A percentile compares a stretch with the other conserved stretches of the same genome.
Evolutionary conservation across 1,140 invertebrate genomes (phyloP).

Genomic region (Phocides pigmalion): DNA sequence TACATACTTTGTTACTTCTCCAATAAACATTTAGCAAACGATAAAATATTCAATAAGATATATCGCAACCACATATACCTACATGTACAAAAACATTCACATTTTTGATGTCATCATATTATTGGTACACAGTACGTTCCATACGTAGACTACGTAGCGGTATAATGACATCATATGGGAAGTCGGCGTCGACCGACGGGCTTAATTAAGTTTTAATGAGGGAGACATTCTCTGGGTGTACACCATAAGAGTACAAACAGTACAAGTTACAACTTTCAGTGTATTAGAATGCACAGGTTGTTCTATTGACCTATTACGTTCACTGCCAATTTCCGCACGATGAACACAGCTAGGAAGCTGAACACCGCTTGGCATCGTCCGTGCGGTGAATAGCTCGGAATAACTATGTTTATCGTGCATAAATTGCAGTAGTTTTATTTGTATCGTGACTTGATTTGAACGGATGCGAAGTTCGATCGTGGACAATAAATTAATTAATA

Average conservation of each 20-base stretch:
- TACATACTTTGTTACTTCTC: too few species aligned
- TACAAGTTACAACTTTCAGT: slow-evolving; percentile 1
- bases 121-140: background rate
- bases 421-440: slow-evolving; percentile 22
- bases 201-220: slow-evolving; percentile 48
- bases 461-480: background rate
- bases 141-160: slow-evolving; percentile 9
- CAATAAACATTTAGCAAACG: too few species aligned
- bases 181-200: slow-evolving; percentile 17
- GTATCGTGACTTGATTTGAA: slow-evolving; percentile 12
- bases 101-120: background rate
- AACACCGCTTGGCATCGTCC: background rate
- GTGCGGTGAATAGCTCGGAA: slow-evolving; percentile 28
- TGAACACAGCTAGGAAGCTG: slow-evolving; percentile 24
- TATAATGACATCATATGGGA: slow-evolving; percentile 43
- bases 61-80: too few species aligned
- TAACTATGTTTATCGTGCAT: slow-evolving; percentile 24
- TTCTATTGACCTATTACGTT: slow-evolving; percentile 29
- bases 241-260: background rate
- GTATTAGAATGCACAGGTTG: slow-evolving; percentile 26
- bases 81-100: background rate
- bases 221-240: slow-evolving; percentile 25
- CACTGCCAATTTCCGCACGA: slow-evolving; percentile 26
- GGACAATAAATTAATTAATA: background rate
- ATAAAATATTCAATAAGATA: background rate